phyloP scores from a whole-genome alignment of 1,140 invertebrate species.

The Caerostris extrusa region DNA sequence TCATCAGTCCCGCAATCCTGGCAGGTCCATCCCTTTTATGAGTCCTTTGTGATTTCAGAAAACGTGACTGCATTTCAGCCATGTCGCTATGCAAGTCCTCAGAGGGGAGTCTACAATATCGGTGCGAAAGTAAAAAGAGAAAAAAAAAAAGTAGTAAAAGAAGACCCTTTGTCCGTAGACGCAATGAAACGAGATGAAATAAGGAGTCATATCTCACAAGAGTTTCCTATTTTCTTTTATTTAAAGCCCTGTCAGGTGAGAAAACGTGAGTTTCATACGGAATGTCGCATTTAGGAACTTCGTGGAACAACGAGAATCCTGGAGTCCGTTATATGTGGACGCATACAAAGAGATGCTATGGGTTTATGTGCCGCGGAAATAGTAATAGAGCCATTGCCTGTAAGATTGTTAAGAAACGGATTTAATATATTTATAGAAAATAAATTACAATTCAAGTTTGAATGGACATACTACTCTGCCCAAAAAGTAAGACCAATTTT shows the following conservation, averaged over 20 bases:
- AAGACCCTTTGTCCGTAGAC: background rate
- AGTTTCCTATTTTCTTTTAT: conserved; percentile 5
- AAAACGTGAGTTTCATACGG: conserved; percentile 4
- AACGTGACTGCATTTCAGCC: background rate
- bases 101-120: conserved; percentile 7
- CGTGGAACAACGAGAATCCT: background rate
- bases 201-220: conserved; percentile 29
- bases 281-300: conserved; percentile 11
- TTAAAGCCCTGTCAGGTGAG: background rate
- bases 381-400: too few species aligned
- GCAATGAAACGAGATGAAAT: conserved; percentile 2
- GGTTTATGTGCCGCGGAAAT: too few species aligned
- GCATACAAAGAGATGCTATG: too few species aligned
- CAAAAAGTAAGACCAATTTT: too few species aligned
- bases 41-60: background rate
- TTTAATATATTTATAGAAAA: too few species aligned
- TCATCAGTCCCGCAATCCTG: background rate
- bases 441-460: too few species aligned
- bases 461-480: too few species aligned
- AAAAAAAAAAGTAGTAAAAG: background rate
- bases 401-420: too few species aligned
- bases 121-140: background rate
- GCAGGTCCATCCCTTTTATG: background rate
- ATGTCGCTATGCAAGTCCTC: background rate
- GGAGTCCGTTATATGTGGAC: background rate